Base-by-base conservation (phyloP, 2,113 vertebrate species). In the Poecilia latipinna region DNA sequence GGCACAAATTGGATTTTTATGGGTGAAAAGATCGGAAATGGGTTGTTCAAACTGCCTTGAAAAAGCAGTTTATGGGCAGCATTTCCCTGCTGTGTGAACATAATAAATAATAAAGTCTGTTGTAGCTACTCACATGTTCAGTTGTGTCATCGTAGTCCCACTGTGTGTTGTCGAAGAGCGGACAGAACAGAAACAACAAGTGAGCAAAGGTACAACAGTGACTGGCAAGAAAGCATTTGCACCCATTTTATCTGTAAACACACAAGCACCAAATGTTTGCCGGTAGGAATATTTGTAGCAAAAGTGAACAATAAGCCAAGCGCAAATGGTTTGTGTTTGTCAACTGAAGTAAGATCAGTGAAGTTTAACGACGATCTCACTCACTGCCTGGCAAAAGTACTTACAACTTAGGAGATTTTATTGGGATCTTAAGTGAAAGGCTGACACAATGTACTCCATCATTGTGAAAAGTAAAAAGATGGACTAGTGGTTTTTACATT, bases 61-160 rank as follows among this genome's bases (percentile, higher is more conserved):
- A 12, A 12, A 37, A 37, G 10, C 35, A 37, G 35, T 37, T 3
- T 12, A 37, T 37, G 35, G 35, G 10, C 11, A 37, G 10, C 35
- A 11, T 37, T 37, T 11, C 11, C 35, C 35, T 37, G 35, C 35
- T 12, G 10, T 3, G 35, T 37, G 35, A 37, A 37, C 0, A 10
- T 37, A 37, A 37, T 37, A 12, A 37, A 37, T 3, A 11, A 37
- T 37, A 37, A 37, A 37, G 35, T 37, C 10, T 37, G 11, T 11
- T 11, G 35, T 11, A 11, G 35, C 51, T 26, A 99, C 98, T 99
- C 93, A 99, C 98, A 96, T 99, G 97, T 96, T 99, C 98, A 90
- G 97, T 92, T 93, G 97, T 94, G 95, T 99, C 98, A 96, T 98
- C 97, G 95, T 96, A 97, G 96, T 98, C 97, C 97, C 97, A 99